Base-by-base conservation (phyloP, 2,888 invertebrate species). In the Gisinianus flammeolus region DNA sequence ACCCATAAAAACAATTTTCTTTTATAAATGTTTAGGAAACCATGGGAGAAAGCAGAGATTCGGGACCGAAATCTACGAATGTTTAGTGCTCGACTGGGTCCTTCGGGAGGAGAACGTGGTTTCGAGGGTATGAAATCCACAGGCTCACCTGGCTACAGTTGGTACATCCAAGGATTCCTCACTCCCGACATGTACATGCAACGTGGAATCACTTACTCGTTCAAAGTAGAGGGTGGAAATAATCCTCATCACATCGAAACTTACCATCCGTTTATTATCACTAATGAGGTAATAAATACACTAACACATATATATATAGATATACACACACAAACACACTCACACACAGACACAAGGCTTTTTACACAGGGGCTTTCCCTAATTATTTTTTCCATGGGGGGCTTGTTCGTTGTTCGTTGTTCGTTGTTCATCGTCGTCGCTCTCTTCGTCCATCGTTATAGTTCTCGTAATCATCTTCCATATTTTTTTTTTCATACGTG, bases 101-200 rank as follows among this genome's bases (percentile, higher is more conserved):
- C 95, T 2, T 91, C 94, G 30, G 96, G 94, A 3, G 94, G 93
- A 0, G 89, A 89, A 86, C 91, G 92, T 77, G 95, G 95, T 19
- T 93, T 94, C 87, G 91, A 92, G 87, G 92, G 91, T 66, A 89
- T 91, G 70, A 92, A 92, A 33, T 67, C 28, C 67, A 78, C 73
- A 0, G 78, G 78, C 10, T 91, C 91, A 54, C 92, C 91, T 84
- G 93, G 91, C 0, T 88, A 94, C 64, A 92, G 95, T 16, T 97
- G 96, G 95, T 97, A 96, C 88, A 93, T 97, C 80, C 96, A 97
- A 87, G 97, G 97, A 0, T 91, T 92, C 85, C 89, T 97, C 85
- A 91, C 93, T 71, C 96, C 96, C 0, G 95, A 96, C 87, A 88
- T 97, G 80, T 95, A 93, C 90, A 88, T 97, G 84, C 90, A 94